Evolutionary conservation across 2,113 vertebrate species (phyloP), one percentile per base, ranked within the genome.

Genomic region (Stomatorhinus ivindoensis): DNA sequence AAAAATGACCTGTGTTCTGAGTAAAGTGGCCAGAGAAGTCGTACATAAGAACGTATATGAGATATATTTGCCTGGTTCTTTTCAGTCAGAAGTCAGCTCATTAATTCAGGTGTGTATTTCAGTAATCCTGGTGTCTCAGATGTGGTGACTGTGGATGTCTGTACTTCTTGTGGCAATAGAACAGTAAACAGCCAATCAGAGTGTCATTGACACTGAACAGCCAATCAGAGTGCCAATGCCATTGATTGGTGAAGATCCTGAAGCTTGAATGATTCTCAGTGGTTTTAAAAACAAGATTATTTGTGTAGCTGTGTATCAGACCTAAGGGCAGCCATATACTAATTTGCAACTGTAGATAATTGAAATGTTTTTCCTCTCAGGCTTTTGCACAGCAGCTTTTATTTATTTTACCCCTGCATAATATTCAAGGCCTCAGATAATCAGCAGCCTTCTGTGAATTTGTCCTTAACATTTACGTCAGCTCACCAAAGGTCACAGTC

Each of bases 401-500:
- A 47, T 46, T 46, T 24, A 47, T 47, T 84, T 84, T n/a, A 24
- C 42, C 24, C 11, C 15, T 24, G 21, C 19, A 84, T 21, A 84
- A 8, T 84, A 82, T n/a, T 84, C 9, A 46, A 11, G 15, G 24
- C 82, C 44, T 24, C 4, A 84, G 76, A 51, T 27, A 19, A 88
- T 88, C 48, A 50, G 24, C 27, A 50, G 8, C 1, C n/a, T 31
- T 19, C 53, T 51, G 17, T 87, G 58, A 87, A 82, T 27, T 13
- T 35, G 87, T 76, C 89, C 87, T 61, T 50, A 39, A 89, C 27
- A 65, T 82, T 58, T 73, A 42, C 31, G 42, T 24, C 88, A 88
- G 50, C 83, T 87, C 51, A 50, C 53, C 9, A 46, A 76, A 61
- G 83, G 73, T 55, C 88, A 88, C 86, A 50, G 73, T 90, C 51